Base-by-base conservation (phyloP, 2,797 vertebrate genomes). In the Brachyrhaphis roseni region DNA sequence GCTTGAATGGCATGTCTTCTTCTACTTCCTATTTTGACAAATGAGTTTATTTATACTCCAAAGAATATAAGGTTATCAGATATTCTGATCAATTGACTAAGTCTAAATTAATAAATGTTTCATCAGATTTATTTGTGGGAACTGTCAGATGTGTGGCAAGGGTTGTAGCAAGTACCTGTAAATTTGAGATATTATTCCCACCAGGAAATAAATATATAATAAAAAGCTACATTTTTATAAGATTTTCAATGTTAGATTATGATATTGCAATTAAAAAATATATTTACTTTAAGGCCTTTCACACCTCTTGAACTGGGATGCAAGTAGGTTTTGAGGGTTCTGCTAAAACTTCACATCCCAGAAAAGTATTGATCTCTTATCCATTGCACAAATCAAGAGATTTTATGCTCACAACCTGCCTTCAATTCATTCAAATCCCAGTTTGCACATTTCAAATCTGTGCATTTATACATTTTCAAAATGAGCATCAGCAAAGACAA, bases 371-470 rank as follows among this genome's bases (percentile, higher is more conserved):
- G 15, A 76, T 57, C 46, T 78, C 43, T 75, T 76, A 53, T 78
- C 6, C 23, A 51, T 77, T 59, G 72, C 34, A 78, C 46, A 72
- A 51, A 31, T 2, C 12, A 49, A 71, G 31, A 57, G 39, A 31
- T 78, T 84, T 84, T 77, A 46, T 68, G 49, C 77, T 28, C 68
- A 72, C 26, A 78, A 31, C 45, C 62, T 80, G 75, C 47, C 57
- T 79, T 74, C 1, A 31, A 78, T 77, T 75, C 70, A 45, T 84
- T 57, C 26, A 84, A 64, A 82, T 36, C 39, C 62, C 39, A 83
- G 77, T 53, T 59, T 72, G 57, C 79, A 72, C 83, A 78, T 73
- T 82, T 81, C 20, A 43, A 74, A 79, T 55, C 36, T 76, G 80
- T 77, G 68, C 41, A 78, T 73, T 28, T 68, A 11, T 12, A 81